Conservation (phyloP, 2,888 invertebrate species). For the Acronicta psi region DNA sequence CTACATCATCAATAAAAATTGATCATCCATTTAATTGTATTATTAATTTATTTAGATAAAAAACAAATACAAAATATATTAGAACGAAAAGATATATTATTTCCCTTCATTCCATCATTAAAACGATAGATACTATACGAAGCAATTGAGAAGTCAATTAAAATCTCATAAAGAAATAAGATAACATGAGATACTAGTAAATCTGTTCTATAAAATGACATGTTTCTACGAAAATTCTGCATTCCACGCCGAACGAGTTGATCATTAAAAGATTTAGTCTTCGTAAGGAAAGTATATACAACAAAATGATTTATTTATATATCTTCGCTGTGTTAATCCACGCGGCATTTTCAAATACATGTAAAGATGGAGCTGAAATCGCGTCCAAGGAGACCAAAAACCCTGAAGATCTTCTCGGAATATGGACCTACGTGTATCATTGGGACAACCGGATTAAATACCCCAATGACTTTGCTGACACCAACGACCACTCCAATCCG, state of each 20-base stretch:
- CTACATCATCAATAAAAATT: too few species aligned
- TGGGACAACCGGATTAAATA: conserved; percentile 25
- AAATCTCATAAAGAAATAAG: conserved; percentile 5
- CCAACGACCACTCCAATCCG: not conserved
- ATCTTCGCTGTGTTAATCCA: conserved; percentile 23
- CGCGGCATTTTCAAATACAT: conserved; percentile 9
- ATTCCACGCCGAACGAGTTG: conserved; percentile 2
- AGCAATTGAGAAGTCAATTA: conserved; percentile 16
- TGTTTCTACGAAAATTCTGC: not conserved
- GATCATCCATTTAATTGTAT: too few species aligned
- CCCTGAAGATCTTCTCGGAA: conserved; percentile 27
- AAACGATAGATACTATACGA: not conserved
- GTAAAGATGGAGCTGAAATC: conserved; percentile 27
- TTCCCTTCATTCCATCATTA: not conserved
- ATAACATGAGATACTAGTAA: conserved; percentile 1
- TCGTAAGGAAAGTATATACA: not conserved
- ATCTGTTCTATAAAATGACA: conserved; percentile 14
- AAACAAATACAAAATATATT: conserved; percentile 8
- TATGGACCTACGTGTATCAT: conserved; percentile 33
- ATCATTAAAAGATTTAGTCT: not conserved
- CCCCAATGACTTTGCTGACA: conserved; percentile 2
- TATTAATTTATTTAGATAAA: not conserved
- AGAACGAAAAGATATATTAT: conserved; percentile 11
- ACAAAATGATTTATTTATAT: conserved; percentile 4
- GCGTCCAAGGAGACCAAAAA: conserved; percentile 8